Evolutionary conservation across 2,113 vertebrate species (phyloP).

Genomic region (Dromas ardeola): DNA sequence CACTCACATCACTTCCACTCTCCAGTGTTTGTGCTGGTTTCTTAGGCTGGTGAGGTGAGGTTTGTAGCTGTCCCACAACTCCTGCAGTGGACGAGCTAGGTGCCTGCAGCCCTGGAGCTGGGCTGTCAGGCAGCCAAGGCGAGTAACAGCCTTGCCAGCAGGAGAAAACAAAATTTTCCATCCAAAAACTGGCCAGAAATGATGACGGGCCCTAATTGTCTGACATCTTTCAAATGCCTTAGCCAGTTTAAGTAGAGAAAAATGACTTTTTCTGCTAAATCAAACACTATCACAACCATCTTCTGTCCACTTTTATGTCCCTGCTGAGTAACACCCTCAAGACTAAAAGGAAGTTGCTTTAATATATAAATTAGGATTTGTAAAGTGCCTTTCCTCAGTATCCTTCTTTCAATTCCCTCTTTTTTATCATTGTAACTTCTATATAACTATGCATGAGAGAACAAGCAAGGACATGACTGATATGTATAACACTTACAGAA

Average conservation of each 20-base stretch:
- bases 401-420: background rate
- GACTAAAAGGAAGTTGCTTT: background rate
- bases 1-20: background rate
- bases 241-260: background rate
- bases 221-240: background rate
- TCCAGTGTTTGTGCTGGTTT: background rate
- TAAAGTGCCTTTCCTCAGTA: background rate
- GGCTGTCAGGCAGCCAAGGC: accelerated
- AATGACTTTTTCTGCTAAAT: background rate
- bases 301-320: background rate
- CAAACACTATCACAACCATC: background rate
- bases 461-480: background rate
- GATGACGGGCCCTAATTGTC: background rate
- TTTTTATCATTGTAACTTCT: background rate
- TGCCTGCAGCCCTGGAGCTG: background rate
- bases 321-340: background rate
- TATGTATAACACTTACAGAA: background rate
- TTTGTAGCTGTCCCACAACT: background rate
- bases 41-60: no score
- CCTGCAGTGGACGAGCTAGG: background rate
- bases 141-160: background rate
- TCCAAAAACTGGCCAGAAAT: background rate
- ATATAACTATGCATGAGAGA: background rate
- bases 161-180: background rate
- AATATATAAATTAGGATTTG: background rate